A percentile compares a stretch with the other conserved stretches of the same genome.
phyloP scores from a whole-genome alignment of 2,888 invertebrate genomes.

The Neoascia interrupta region DNA sequence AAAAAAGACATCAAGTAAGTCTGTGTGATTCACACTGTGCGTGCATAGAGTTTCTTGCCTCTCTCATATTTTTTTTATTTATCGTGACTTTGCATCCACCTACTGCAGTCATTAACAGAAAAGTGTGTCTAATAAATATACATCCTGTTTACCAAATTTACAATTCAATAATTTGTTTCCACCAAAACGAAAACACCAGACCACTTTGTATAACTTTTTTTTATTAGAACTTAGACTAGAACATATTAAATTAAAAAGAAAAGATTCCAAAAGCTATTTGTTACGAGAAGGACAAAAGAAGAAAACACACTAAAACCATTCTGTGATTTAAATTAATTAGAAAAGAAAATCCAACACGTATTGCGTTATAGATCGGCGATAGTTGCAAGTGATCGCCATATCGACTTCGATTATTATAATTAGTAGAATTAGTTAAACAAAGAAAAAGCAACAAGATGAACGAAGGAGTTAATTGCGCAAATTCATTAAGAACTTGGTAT shows the following conservation, averaged over 20 bases:
- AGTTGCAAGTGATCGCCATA: conserved; percentile 57
- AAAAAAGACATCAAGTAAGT: conserved; percentile 61
- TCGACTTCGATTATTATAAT: conserved; percentile 56
- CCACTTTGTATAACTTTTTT: conserved; percentile 36
- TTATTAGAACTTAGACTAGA: conserved; percentile 36
- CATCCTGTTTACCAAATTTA: conserved; percentile 29
- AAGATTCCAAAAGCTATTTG: conserved; percentile 38
- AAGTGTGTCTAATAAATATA: conserved; percentile 39
- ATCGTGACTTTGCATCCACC: not conserved
- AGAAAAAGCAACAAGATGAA: conserved; percentile 28
- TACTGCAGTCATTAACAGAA: conserved; percentile 18
- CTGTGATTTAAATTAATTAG: conserved; percentile 69
- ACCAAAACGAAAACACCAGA: not conserved
- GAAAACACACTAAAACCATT: conserved; percentile 62
- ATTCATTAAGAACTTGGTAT: conserved; percentile 44
- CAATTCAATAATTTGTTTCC: conserved; percentile 32
- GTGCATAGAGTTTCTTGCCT: not conserved
- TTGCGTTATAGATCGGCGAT: conserved; percentile 21
- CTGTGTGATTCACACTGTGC: conserved; percentile 10
- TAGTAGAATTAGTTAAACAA: conserved; percentile 49
- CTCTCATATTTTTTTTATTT: not conserved
- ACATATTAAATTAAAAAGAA: conserved; percentile 10
- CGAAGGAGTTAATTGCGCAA: conserved; percentile 45
- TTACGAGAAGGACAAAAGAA: conserved; percentile 36
- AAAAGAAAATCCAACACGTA: conserved; percentile 46